Base-by-base conservation (phyloP, 2,888 invertebrate species). In the Caenorhabditis plicata region DNA sequence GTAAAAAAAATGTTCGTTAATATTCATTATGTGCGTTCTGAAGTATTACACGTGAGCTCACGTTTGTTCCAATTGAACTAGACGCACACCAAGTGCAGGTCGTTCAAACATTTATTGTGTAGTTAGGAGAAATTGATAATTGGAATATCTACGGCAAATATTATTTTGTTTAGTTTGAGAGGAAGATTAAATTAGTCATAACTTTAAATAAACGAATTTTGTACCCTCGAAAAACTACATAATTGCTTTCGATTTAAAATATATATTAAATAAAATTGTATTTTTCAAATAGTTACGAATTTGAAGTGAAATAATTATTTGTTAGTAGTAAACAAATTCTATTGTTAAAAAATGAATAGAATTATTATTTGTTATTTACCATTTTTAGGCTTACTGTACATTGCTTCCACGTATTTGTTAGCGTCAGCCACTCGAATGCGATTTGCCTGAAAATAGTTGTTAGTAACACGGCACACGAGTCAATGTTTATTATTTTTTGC, bases 381-480 rank as follows among this genome's bases (percentile, higher is more conserved):
- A 27, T 15, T 31, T 13, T 15, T 42, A 31, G 29, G 29, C 7
- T 53, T 53, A 29, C 26, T 60, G 49, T 53, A 60, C 17, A 60
- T n/a, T 1, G 45, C 60, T n/a, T 53, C 60, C 19, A 60, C 60
- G 54, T 53, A 60, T 25, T 60, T 60, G 47, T 54, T 55, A 55
- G 60, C 54, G 29, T 54, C 51, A 36, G 45, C 49, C 43, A 61
- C 54, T 31, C 60, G 60, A 35, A 61, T 61, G 26, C 60, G 60
- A 26, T 61, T 47, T 31, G 50, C 51, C 60, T 61, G 50, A 13
- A 61, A 61, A n/a, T n/a, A n/a, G n/a, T n/a, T n/a, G n/a, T n/a
- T n/a, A n/a, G n/a, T n/a, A n/a, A n/a, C n/a, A n/a, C n/a, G n/a
- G n/a, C n/a, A n/a, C n/a, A n/a, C n/a, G n/a, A n/a, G n/a, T n/a